phyloP scores from a whole-genome alignment of 2,113 vertebrate species.

The Emberiza fucata region DNA sequence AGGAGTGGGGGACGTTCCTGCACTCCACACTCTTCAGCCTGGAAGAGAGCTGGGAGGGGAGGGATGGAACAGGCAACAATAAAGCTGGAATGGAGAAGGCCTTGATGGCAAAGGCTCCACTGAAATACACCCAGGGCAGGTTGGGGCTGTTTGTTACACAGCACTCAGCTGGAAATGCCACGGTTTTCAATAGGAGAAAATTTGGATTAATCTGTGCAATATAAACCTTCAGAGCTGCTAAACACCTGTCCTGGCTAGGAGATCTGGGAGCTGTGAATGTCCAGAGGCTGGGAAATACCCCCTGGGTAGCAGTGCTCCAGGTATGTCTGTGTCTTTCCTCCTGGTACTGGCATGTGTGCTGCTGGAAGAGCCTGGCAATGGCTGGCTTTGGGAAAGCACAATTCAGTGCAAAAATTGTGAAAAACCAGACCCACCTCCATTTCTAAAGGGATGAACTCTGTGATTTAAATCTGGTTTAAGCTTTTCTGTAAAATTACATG shows the following conservation, averaged over 20 bases:
- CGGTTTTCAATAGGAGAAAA: neutral
- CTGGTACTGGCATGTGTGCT: neutral
- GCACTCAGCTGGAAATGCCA: neutral
- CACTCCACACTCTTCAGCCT: neutral
- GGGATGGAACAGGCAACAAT: neutral
- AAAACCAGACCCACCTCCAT: neutral
- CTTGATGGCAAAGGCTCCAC: neutral
- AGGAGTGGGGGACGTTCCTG: neutral
- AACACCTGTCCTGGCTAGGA: neutral
- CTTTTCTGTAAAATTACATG: neutral
- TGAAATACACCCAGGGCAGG: neutral
- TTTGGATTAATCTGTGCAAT: neutral
- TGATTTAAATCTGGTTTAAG: neutral
- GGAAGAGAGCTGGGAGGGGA: neutral
- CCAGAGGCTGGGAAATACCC: neutral
- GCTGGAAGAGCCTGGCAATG: neutral
- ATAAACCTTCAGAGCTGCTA: neutral
- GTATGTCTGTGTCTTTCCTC: neutral
- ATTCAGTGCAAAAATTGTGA: neutral
- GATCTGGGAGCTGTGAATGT: neutral
- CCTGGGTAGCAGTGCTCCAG: neutral
- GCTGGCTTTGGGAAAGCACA: neutral
- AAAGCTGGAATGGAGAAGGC: neutral
- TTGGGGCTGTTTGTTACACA: neutral
- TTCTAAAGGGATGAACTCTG: neutral